Conservation (phyloP, 2,113 vertebrate species). For the Leucoraja erinaceus region DNA sequence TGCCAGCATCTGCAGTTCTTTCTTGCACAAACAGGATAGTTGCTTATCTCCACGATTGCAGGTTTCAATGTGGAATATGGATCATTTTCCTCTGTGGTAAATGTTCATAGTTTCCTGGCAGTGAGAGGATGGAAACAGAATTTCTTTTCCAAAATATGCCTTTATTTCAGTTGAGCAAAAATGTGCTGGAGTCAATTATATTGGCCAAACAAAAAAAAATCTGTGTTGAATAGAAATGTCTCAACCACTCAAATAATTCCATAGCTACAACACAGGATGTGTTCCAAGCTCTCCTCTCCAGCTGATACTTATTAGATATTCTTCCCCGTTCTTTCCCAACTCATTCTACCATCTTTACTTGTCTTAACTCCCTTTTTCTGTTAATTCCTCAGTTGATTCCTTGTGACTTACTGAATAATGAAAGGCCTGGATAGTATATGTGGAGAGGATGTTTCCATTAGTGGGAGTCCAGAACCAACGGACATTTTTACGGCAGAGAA, state of each 20-base stretch:
- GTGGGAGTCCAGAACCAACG: no score
- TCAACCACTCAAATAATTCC: background rate
- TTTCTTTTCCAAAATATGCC: background rate
- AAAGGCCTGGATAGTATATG: no score
- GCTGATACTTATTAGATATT: background rate
- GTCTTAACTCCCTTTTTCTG: background rate
- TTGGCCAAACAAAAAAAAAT: background rate
- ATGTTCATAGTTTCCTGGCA: background rate
- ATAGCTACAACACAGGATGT: background rate
- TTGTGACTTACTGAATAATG: no score
- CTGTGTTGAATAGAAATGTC: background rate
- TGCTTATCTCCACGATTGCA: background rate
- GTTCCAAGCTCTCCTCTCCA: background rate
- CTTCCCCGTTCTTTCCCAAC: background rate
- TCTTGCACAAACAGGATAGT: background rate
- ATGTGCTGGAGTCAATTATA: conserved; percentile 18
- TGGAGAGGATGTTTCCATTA: no score
- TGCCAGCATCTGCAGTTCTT: no score
- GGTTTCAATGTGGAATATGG: background rate
- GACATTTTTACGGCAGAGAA: no score
- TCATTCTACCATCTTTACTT: no score
- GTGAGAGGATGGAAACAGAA: background rate
- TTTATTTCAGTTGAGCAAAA: background rate
- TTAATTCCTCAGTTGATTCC: background rate
- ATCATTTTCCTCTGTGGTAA: background rate